These are phyloP conservation scores for Saxicola maurus DNA, from an alignment of 2,797 vertebrate species.

Conservation along the genomic window DNA sequence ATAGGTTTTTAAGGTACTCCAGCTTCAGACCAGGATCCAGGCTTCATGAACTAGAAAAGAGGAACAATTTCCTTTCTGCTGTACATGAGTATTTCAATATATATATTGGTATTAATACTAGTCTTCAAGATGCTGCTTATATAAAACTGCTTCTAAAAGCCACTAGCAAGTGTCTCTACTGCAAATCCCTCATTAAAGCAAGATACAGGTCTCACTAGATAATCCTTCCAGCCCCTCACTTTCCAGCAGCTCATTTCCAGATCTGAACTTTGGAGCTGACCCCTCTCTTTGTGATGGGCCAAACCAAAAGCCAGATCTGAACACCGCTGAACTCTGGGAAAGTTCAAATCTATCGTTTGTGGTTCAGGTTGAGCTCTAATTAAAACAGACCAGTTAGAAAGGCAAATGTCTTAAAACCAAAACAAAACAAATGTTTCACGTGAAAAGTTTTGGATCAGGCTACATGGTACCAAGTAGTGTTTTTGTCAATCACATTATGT, in stretches of 20 bases:
- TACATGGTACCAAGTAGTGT: neutral
- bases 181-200: neutral
- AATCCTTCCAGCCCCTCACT: neutral
- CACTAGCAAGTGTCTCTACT: neutral
- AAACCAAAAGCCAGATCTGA: conserved; percentile 66
- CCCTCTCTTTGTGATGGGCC: conserved; percentile 39
- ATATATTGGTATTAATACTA: neutral
- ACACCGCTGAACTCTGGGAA: conserved; percentile 58
- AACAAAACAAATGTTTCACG: conserved; percentile 52
- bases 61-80: neutral
- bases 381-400: conserved; percentile 46
- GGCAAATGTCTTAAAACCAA: conserved; percentile 48
- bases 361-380: conserved; percentile 64
- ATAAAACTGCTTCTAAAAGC: neutral
- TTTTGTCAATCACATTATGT: conserved; percentile 17
- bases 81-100: neutral
- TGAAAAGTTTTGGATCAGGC: conserved; percentile 29
- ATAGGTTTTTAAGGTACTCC: neutral
- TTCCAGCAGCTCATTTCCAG: neutral
- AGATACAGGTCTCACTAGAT: neutral
- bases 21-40: neutral
- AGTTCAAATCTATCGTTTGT: conserved; percentile 60
- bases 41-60: neutral
- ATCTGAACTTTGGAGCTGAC: conserved; percentile 51
- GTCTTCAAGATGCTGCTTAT: neutral